Percentiles rank a stretch among this genome's conserved stretches.
Evolutionary conservation across 53 echinoderm and acorn worm genomes (phyloP).

Genomic region (Apostichopus leukothele): DNA sequence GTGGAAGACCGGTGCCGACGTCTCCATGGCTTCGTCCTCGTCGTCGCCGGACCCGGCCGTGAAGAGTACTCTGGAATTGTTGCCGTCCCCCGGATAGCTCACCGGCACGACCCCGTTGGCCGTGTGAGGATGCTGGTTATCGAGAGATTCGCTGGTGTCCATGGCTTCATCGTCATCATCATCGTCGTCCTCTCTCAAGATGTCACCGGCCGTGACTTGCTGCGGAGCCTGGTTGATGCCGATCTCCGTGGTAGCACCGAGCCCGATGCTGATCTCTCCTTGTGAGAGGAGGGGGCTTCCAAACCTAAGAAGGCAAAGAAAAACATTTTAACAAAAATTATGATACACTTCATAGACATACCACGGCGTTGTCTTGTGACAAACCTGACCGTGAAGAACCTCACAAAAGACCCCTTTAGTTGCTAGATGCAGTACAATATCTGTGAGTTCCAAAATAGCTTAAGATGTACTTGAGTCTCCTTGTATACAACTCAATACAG

Average conservation of each 20-base stretch:
- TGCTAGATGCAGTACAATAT: no score
- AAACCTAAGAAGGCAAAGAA: not conserved
- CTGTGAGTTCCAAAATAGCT: no score
- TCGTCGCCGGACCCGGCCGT: slow-evolving; percentile 57
- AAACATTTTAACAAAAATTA: not conserved
- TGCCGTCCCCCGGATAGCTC: not conserved
- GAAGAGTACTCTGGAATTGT: slow-evolving; percentile 60
- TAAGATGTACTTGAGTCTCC: no score
- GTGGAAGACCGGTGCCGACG: no score
- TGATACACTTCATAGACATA: no score
- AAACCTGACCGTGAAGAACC: no score
- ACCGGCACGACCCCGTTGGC: slow-evolving; percentile 22
- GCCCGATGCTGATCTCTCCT: slow-evolving; percentile 62
- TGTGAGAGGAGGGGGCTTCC: slow-evolving; percentile 51
- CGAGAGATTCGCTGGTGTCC: slow-evolving; percentile 39
- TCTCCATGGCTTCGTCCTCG: slow-evolving; percentile 55
- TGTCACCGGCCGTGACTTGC: not conserved
- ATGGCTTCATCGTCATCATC: slow-evolving; percentile 50
- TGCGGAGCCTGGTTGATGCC: not conserved
- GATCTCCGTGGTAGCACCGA: slow-evolving; percentile 28
- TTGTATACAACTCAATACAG: no score
- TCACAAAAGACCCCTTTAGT: no score
- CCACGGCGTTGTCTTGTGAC: no score
- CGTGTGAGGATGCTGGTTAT: slow-evolving; percentile 28
- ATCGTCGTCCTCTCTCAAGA: slow-evolving; percentile 41